Percentiles rank a stretch among this genome's conserved stretches.
Evolutionary conservation across 2,888 invertebrate genomes (phyloP).

Genomic region (Dryococelus australis): DNA sequence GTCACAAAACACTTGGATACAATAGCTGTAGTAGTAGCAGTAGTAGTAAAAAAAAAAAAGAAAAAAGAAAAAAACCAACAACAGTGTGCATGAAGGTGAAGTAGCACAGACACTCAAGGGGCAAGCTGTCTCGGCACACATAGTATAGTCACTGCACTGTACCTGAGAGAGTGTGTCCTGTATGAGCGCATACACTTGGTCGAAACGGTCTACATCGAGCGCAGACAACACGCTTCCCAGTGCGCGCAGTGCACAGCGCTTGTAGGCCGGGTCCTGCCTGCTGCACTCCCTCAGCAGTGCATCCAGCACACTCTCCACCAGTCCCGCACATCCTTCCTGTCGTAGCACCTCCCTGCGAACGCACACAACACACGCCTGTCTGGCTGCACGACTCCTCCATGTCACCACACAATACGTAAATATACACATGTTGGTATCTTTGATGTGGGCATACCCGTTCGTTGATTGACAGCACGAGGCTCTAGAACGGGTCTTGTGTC

Average conservation of each 20-base stretch:
- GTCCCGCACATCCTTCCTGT: slow-evolving; percentile 53
- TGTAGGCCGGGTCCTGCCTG: slow-evolving; percentile 81
- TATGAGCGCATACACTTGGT: slow-evolving; percentile 80
- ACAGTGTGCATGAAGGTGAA: no score
- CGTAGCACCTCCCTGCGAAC: slow-evolving; percentile 50
- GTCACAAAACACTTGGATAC: no score
- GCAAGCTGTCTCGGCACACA: no score
- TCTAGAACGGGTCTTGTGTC: no score
- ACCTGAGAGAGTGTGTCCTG: slow-evolving; percentile 59
- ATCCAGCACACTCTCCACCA: slow-evolving; percentile 66
- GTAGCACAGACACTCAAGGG: no score
- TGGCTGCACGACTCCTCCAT: not conserved
- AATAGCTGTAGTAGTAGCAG: no score
- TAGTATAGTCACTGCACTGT: not conserved
- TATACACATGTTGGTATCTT: no score
- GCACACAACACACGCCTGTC: not conserved
- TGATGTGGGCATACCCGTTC: no score
- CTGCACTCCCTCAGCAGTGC: slow-evolving; percentile 79
- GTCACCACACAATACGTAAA: no score
- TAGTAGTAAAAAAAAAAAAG: no score
- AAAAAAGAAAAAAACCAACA: no score
- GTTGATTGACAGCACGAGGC: no score
- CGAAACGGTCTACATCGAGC: slow-evolving; percentile 75
- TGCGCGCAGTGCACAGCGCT: slow-evolving; percentile 74
- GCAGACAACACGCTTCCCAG: slow-evolving; percentile 78